Conservation (phyloP, 2,113 vertebrate genomes). For the human (Homo sapiens) region DNA sequence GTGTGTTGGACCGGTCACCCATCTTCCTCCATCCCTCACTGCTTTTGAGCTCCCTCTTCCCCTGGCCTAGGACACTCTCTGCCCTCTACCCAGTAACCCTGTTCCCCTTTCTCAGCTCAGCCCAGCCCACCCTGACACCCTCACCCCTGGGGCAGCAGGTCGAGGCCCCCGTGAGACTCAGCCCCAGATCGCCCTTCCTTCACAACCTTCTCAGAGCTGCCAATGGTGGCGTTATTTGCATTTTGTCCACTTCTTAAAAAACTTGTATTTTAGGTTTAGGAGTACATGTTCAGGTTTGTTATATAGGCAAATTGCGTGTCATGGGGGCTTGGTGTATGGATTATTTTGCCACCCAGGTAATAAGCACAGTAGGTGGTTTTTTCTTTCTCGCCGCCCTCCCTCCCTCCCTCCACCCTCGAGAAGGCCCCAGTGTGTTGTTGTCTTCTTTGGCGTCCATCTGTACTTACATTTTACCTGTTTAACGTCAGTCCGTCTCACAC, state of each 20-base stretch:
- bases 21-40: too few relatives aligned
- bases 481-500: fast-evolving
- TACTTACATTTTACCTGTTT: neutral
- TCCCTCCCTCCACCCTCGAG: fast-evolving
- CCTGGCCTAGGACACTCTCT: neutral
- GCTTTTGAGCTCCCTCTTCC: neutral
- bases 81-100: neutral
- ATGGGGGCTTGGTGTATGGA: too few relatives aligned
- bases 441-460: too few relatives aligned
- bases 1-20: neutral
- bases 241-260: too few relatives aligned
- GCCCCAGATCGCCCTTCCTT: neutral
- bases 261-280: too few relatives aligned
- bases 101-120: too few relatives aligned
- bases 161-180: neutral
- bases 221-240: neutral
- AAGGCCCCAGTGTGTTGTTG: too few relatives aligned
- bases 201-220: neutral
- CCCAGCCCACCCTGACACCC: neutral
- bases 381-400: fast-evolving
- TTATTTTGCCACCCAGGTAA: too few relatives aligned
- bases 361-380: too few relatives aligned
- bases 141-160: neutral
- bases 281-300: too few relatives aligned
- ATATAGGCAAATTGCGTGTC: too few relatives aligned